A percentile compares a stretch with the other conserved stretches of the same genome.
Conservation (phyloP, 2,113 vertebrate genomes). For the Pandion haliaetus region DNA sequence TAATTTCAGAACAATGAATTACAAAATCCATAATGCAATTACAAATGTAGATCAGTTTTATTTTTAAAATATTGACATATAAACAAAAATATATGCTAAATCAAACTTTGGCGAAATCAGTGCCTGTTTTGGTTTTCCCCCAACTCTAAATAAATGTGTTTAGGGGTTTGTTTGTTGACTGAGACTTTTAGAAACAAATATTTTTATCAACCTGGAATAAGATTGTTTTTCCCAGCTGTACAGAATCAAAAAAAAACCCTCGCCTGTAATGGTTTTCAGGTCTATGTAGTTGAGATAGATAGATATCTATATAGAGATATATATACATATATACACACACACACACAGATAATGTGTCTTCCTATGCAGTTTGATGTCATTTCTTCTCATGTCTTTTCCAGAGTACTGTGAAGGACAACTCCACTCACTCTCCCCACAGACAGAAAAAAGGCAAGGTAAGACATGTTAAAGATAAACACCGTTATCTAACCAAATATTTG, state of each 20-base stretch:
- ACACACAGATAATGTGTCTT: background rate
- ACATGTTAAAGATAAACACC: background rate
- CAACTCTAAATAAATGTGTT: background rate
- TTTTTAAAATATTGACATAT: background rate
- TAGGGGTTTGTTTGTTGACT: background rate
- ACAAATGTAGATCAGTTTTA: background rate
- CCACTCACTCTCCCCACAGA: constrained; percentile 18
- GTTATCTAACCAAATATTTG: constrained; percentile 47
- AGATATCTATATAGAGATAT: too few relatives aligned
- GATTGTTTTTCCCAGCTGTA: background rate
- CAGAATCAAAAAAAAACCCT: background rate
- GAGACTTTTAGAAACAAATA: background rate
- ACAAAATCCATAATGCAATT: background rate
- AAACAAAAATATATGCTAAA: background rate
- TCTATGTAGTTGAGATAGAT: background rate
- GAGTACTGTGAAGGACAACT: constrained; percentile 54
- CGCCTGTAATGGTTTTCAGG: background rate
- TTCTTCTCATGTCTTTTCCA: constrained; percentile 4
- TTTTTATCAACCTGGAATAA: background rate
- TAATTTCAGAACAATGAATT: background rate
- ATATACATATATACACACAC: background rate
- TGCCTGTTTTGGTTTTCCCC: background rate
- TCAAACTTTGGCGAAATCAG: background rate
- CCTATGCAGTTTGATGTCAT: background rate
- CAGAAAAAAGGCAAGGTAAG: constrained; percentile 78